A percentile compares a stretch with the other conserved stretches of the same genome.
phyloP scores from a whole-genome alignment of 2,797 vertebrate species.

The Synaphobranchus kaupii region DNA sequence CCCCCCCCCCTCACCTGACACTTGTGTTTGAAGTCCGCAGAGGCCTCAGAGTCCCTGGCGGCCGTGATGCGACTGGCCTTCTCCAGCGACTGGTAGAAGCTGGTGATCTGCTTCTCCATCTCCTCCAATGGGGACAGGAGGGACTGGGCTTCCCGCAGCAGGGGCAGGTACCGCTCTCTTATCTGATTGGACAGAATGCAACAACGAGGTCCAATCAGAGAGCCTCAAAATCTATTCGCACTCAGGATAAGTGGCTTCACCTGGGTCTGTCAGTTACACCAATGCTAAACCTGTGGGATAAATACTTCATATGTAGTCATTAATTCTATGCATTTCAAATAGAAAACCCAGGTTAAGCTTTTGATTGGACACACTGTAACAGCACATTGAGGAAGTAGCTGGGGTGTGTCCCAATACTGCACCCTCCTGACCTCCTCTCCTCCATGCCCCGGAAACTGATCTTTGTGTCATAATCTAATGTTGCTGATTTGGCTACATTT shows the following conservation, averaged over 20 bases:
- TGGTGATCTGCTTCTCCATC: conserved; percentile 90
- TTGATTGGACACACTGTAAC: background rate
- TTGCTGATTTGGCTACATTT: too few relatives aligned
- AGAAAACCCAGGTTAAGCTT: background rate
- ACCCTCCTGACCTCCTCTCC: too few relatives aligned
- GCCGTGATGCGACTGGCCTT: conserved; percentile 86
- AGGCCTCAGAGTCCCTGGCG: conserved; percentile 77
- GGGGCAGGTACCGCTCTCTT: conserved; percentile 78
- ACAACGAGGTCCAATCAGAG: background rate
- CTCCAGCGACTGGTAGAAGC: conserved; percentile 90
- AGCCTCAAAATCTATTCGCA: background rate
- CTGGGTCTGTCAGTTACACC: background rate
- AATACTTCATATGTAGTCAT: background rate
- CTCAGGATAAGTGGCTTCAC: background rate
- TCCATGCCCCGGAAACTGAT: too few relatives aligned
- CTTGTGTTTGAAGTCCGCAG: conserved; percentile 87
- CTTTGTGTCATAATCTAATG: too few relatives aligned
- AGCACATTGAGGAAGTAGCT: background rate
- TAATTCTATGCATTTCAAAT: background rate
- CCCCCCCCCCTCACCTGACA: conserved; percentile 79
- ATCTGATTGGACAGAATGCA: conserved; percentile 69
- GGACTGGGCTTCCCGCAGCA: conserved; percentile 85
- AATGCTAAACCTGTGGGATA: background rate
- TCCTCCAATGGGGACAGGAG: conserved; percentile 86
- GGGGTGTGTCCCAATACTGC: too few relatives aligned